Conservation (phyloP, 1,140 invertebrate genomes). For the Gerris buenoi region DNA sequence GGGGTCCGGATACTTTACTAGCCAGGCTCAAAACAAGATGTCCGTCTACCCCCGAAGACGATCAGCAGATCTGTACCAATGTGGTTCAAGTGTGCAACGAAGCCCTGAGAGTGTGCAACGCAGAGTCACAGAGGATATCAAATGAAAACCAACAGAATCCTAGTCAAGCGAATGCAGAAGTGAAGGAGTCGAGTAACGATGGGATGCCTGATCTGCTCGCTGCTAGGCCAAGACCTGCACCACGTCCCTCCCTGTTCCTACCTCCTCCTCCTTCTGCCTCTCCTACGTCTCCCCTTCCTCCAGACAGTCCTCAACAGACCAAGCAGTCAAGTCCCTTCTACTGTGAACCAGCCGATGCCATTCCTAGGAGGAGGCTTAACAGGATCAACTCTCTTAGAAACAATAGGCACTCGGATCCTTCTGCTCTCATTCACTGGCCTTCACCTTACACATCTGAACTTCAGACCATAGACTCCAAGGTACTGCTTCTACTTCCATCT, state of each 20-base stretch:
- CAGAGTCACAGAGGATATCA: background rate
- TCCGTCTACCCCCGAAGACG: background rate
- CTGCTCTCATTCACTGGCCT: conserved; percentile 37
- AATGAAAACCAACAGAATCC: background rate
- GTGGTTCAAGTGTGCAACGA: background rate
- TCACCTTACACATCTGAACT: conserved; percentile 30
- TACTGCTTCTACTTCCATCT: conserved; percentile 4
- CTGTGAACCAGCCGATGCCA: conserved; percentile 76
- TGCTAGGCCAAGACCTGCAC: conserved; percentile 10
- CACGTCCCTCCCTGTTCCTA: conserved; percentile 26
- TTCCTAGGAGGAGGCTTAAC: conserved; percentile 27
- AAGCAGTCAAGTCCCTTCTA: conserved; percentile 71
- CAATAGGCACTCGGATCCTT: conserved; percentile 47
- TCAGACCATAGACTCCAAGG: conserved; percentile 41
- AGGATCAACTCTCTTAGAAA: conserved; percentile 25
- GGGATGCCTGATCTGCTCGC: conserved; percentile 2
- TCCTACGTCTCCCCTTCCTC: background rate
- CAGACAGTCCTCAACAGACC: conserved; percentile 6
- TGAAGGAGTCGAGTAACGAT: background rate
- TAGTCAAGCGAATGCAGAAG: background rate
- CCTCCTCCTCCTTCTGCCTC: conserved; percentile 11
- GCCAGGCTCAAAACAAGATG: background rate
- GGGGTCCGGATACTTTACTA: conserved; percentile 46
- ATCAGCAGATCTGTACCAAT: too few relatives aligned
- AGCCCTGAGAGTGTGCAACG: too few relatives aligned